phyloP scores from a whole-genome alignment of 1,140 invertebrate species.

The Vanessa tameamea region DNA sequence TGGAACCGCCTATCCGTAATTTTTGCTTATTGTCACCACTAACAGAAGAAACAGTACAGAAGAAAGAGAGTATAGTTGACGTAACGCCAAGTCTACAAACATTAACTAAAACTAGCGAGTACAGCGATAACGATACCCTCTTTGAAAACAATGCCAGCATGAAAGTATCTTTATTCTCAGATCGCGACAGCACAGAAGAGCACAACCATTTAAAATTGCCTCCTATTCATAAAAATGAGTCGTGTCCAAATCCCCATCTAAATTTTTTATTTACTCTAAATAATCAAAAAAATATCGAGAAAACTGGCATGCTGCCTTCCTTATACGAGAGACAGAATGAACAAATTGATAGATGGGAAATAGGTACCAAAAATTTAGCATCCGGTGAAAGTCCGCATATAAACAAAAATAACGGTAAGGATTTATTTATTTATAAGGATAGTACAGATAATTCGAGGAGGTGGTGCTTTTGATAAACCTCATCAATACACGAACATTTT shows the following conservation, averaged over 20 bases:
- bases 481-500: background rate
- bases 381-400: conserved; percentile 59
- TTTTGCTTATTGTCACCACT: conserved; percentile 56
- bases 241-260: conserved; percentile 47
- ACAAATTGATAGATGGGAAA: conserved; percentile 52
- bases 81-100: conserved; percentile 41
- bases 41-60: conserved; percentile 62
- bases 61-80: conserved; percentile 52
- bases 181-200: conserved; percentile 18
- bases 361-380: conserved; percentile 49
- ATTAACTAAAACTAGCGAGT: conserved; percentile 20
- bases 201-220: conserved; percentile 55
- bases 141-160: conserved; percentile 45
- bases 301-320: conserved; percentile 33
- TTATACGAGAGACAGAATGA: conserved; percentile 39
- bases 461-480: no score
- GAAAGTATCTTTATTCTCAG: conserved; percentile 45
- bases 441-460: background rate
- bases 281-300: conserved; percentile 19
- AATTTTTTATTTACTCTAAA: conserved; percentile 54
- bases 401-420: conserved; percentile 50
- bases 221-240: conserved; percentile 52
- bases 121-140: conserved; percentile 29
- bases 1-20: conserved; percentile 41
- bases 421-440: conserved; percentile 1